Base-by-base conservation (phyloP, 2,797 vertebrate species). In the Ceryle rudis region DNA sequence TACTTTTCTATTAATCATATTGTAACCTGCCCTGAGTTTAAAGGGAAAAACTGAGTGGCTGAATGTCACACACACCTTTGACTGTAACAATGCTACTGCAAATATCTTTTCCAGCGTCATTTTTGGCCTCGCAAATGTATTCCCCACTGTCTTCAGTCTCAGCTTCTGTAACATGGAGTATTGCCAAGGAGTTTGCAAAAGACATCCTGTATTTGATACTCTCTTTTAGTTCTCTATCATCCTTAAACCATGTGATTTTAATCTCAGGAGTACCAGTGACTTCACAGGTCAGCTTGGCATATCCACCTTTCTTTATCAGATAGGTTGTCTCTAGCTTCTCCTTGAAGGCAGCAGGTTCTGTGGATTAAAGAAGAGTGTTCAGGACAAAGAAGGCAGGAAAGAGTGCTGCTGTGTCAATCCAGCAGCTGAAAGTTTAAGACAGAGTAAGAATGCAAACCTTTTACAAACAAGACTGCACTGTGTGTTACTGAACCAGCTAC, bases 71-170 rank as follows among this genome's bases (percentile, higher is more conserved):
- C 99, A 95, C 97, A 99, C 99, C 99, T 99, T 99, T 99, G 94
- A 99, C 97, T 91, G 99, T 98, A 39, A 99, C 92, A 79, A 99
- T 92, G 75, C 99, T 98, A 97, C 98, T 98, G 97, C 99, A 99
- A 91, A 98, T 98, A 89, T 99, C 99, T 95, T 98, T 99, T 69
- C 99, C 99, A 75, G 99, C 99, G 65, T 99, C 99, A 21, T 99
- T 99, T 97, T 98, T 98, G 26, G 98, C 99, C 95, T 99, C 97
- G 11, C 99, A 99, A 81, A 99, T 97, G 85, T 99, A 99, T 96
- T 99, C 98, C 14, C 99, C 99, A 86, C 98, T 98, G 92, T 99
- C 99, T 97, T 99, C 98, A 25, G 98, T 84, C 35, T 95, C 95
- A 87, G 98, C 97, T 11, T 97, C 96, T 41, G 94, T 96, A 89